Base-by-base conservation (phyloP, 2,888 invertebrate genomes). In the Sarcophaga caerulescens region DNA sequence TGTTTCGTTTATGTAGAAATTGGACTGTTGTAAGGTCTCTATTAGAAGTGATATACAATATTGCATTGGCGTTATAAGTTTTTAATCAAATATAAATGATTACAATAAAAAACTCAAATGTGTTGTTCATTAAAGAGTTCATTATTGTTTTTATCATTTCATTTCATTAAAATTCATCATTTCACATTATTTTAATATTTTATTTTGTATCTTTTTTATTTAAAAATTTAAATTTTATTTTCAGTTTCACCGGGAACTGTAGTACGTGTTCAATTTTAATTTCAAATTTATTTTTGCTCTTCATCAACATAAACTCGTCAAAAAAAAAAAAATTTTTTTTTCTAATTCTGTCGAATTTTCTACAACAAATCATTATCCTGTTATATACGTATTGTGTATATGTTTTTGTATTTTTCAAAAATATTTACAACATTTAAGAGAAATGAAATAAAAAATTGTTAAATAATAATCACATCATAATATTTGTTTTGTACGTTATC, bases 201-300 rank as follows among this genome's bases (percentile, higher is more conserved):
- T 35, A 35, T 17, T 52, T 4, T 52, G 12, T 52, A 52, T 14
- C 5, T 52, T 52, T 17, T 17, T 52, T 1, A 14, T 52, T 52
- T 52, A 12, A 14, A 52, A 52, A 69, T 78, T 74, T 25, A 35
- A 44, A 59, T 21, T 57, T 73, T 57, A 23, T 71, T 77, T 79
- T 84, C 12, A 35, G 5, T n/a, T 77, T 81, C 91, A 75, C 91
- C 91, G 83, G 91, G 91, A 88, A 86, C 84, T 60, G 90, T 91
- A 88, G 91, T 92, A 88, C 91, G 91, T 89, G 89, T 91, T 85
- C 91, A 91, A 89, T 79, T 81, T 74, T 25, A 52, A 44, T 10
- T 70, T 80, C 17, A 17, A 14, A 52, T 71, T 81, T 74, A 25
- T 66, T 44, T 14, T 23, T 45, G 47, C 65, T 80, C 25, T 23